phyloP scores from a whole-genome alignment of 2,797 vertebrate species.

The Gymnopithys bicolor region DNA sequence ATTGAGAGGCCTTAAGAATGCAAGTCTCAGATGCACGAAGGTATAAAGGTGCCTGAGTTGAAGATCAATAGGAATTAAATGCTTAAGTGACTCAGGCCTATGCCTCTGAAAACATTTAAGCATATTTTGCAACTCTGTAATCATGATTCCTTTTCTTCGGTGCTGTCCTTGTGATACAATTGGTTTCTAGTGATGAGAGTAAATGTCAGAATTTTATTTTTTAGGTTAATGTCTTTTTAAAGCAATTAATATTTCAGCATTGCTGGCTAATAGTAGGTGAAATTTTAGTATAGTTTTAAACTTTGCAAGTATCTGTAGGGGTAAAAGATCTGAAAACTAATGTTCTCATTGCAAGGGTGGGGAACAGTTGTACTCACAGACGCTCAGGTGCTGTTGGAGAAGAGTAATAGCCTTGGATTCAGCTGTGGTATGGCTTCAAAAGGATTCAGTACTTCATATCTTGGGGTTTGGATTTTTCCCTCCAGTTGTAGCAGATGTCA shows the following conservation, averaged over 20 bases:
- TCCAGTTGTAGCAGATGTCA: not conserved
- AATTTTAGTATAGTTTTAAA: not conserved
- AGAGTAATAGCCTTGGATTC: not conserved
- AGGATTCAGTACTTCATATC: not conserved
- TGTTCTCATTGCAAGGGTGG: not conserved
- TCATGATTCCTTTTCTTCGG: not conserved
- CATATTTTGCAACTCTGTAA: not conserved
- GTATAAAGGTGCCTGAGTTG: not conserved
- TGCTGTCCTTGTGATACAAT: not conserved
- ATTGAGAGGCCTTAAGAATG: constrained; percentile 4
- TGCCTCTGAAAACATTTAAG: not conserved
- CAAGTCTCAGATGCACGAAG: not conserved
- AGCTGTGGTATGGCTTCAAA: not conserved
- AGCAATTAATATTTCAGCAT: not conserved
- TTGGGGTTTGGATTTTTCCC: not conserved
- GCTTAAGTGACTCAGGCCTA: not conserved
- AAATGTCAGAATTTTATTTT: not conserved
- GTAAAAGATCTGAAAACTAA: not conserved
- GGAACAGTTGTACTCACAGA: not conserved
- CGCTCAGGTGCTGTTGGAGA: not conserved
- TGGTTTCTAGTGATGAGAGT: not conserved
- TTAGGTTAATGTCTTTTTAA: not conserved
- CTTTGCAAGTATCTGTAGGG: not conserved
- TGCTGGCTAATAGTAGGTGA: not conserved
- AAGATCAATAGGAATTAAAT: constrained; percentile 5